These are phyloP conservation scores for Hylia prasina DNA, from an alignment of 2,113 vertebrate species.

Conservation along the genomic window DNA sequence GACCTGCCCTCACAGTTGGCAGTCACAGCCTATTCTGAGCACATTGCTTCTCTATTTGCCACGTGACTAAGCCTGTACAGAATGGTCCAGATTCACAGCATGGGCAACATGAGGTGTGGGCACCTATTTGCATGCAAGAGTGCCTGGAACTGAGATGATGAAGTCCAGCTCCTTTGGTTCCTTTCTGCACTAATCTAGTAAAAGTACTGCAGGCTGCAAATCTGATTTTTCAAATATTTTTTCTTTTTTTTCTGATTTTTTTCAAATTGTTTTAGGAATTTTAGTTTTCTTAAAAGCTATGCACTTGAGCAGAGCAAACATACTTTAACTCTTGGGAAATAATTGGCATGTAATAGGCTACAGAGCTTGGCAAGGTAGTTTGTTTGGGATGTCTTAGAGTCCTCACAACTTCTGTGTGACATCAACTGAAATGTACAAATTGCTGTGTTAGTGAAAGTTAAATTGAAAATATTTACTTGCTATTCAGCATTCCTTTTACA, in stretches of 20 bases:
- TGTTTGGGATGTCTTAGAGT: not conserved
- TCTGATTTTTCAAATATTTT: not conserved
- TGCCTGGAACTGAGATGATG: not conserved
- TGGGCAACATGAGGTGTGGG: not conserved
- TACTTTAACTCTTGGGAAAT: not conserved
- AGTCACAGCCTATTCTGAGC: not conserved
- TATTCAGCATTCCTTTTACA: not conserved
- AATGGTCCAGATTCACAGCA: not conserved
- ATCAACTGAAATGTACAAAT: not conserved
- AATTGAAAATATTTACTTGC: not conserved
- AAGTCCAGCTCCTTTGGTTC: not conserved
- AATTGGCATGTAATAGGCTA: not conserved
- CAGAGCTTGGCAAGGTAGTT: not conserved
- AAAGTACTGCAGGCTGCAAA: not conserved
- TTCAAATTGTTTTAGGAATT: not conserved
- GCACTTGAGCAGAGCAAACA: not conserved
- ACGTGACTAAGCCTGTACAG: not conserved
- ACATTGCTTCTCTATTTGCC: not conserved
- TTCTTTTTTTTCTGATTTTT: too few relatives aligned
- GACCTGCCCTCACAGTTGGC: not conserved
- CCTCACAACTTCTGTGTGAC: not conserved
- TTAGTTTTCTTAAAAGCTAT: not conserved
- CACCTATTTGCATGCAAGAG: not conserved
- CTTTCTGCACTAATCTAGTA: not conserved
- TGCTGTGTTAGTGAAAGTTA: not conserved